Evolutionary conservation across 23 tunicate genomes (phyloP), one percentile per base, ranked within the genome.

Genomic region (Halocynthia roretzi): DNA sequence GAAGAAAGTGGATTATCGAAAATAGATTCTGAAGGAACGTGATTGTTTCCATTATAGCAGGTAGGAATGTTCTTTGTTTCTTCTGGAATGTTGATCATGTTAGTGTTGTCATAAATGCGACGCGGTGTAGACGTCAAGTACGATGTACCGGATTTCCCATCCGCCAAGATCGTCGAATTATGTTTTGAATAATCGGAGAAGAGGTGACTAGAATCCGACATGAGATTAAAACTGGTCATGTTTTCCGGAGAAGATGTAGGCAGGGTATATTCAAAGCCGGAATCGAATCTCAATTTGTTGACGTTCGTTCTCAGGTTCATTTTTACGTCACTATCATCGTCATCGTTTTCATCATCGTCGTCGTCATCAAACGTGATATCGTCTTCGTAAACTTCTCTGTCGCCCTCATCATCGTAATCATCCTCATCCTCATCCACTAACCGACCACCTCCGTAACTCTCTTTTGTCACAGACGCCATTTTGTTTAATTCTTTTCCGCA

Each of bases 291-390:
- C 6, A 65, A 20, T 65, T 65, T 40, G 22, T 15, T 15, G 19
- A 20, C 31, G 9, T 48, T 65, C 31, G 70, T 65, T 65, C 19
- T 48, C 22, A 65, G 31, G 22, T 40, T 20, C 31, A 40, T 48
- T 65, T 40, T 48, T 65, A 65, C 31, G 19, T 20, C 70, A 65
- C 31, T 48, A 15, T 65, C 70, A 10, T 65, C 48, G 70, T 65
- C 70, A 48, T 65, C 70, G 19, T 20, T 65, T 11, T 65, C 70
- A 15, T 65, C 70, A 48, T 48, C 70, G 15, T 65, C 70, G 15
- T 65, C 70, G 19, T 65, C 70, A 65, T 65, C 70, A 65, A 65
- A 40, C 31, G 70, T 65, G 22, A 65, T 15, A 48, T 65, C 70
- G 19, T 65, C 70, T 65, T 65, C 70, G 19, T 20, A 65, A 8